Evolutionary conservation across 2,113 vertebrate genomes (phyloP).

Genomic region (Alethe diademata): DNA sequence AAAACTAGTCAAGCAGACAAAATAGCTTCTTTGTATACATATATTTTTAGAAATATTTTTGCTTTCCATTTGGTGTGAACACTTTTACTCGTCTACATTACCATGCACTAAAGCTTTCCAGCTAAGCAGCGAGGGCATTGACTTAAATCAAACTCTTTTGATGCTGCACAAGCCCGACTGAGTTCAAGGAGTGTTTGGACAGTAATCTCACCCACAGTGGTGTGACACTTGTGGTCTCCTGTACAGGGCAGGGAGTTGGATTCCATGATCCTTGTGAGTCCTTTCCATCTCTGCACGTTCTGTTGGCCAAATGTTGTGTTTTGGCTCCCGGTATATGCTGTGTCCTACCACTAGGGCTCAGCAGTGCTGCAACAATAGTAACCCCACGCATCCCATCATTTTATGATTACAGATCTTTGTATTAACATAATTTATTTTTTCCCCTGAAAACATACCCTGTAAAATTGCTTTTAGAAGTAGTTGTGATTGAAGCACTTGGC

Average conservation of each 20-base stretch:
- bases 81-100: not conserved
- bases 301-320: not conserved
- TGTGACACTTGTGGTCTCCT: not conserved
- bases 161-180: not conserved
- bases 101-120: not conserved
- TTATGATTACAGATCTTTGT: not conserved
- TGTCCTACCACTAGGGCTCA: not conserved
- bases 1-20: not conserved
- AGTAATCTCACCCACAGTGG: not conserved
- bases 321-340: not conserved
- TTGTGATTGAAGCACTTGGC: conserved; percentile 8
- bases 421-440: not conserved
- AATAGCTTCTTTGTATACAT: not conserved
- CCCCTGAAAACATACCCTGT: not conserved
- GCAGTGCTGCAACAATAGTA: not conserved
- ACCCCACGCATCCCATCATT: not conserved
- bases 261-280: not conserved
- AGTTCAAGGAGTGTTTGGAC: not conserved
- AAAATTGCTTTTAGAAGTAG: not conserved
- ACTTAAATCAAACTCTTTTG: not conserved
- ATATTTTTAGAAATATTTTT: not conserved
- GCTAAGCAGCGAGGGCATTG: not conserved
- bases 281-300: not conserved
- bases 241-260: not conserved
- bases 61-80: not conserved